Evolutionary conservation across 2,797 vertebrate genomes (phyloP).

Genomic region (Myoxocephalus aenaeus): DNA sequence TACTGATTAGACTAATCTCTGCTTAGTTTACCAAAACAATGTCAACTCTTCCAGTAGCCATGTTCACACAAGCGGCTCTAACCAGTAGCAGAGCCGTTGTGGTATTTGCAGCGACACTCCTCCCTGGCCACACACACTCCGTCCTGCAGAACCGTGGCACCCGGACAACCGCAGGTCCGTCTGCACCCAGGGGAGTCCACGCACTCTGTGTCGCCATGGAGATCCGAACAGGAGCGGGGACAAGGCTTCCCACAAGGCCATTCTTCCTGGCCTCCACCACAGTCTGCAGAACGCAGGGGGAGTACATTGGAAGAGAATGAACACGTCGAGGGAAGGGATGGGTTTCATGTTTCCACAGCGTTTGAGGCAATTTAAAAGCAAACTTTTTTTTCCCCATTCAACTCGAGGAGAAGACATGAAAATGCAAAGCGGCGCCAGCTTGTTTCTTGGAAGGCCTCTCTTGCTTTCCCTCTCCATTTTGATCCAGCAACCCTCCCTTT

Average conservation of each 20-base stretch:
- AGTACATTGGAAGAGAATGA: not conserved
- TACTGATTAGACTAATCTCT: not conserved
- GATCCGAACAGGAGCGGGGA: slow-evolving; percentile 89
- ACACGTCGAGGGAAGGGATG: not conserved
- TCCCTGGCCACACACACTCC: slow-evolving; percentile 81
- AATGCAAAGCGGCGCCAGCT: not conserved
- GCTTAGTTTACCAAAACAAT: no score
- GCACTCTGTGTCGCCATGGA: slow-evolving; percentile 85
- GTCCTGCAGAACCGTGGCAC: slow-evolving; percentile 86
- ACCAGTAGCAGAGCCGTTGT: slow-evolving; percentile 82
- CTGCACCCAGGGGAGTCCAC: slow-evolving; percentile 78
- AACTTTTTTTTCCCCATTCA: not conserved
- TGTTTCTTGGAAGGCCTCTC: not conserved
- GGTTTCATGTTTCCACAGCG: not conserved
- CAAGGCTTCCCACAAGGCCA: slow-evolving; percentile 88
- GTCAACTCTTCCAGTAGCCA: not conserved
- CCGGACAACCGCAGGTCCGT: slow-evolving; percentile 85
- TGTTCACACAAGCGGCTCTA: slow-evolving; percentile 24
- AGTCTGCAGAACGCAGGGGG: slow-evolving; percentile 76
- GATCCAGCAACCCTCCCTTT: not conserved
- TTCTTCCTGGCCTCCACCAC: slow-evolving; percentile 81
- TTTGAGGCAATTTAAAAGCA: accelerated
- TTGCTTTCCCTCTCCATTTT: not conserved
- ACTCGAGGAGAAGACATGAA: not conserved
- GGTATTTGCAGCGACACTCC: slow-evolving; percentile 88